Percentiles rank a stretch among this genome's conserved stretches.
phyloP scores from a whole-genome alignment of 2,797 vertebrate species.

The Paguma larvata region DNA sequence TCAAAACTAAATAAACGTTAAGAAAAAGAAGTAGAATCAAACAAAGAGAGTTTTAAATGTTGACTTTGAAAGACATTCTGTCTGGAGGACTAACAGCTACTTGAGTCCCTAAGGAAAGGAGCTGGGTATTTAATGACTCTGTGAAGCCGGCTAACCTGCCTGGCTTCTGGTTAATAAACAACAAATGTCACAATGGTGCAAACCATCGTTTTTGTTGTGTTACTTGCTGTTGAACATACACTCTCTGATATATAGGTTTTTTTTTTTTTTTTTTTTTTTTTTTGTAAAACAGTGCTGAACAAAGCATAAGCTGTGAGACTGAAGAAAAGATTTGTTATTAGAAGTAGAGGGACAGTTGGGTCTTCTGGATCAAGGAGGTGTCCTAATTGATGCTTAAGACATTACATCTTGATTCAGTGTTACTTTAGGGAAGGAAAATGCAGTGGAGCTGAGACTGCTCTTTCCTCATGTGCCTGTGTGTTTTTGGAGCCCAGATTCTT shows the following conservation, averaged over 20 bases:
- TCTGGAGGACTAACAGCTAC: neutral
- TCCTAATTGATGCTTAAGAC: neutral
- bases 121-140: neutral
- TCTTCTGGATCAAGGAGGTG: neutral
- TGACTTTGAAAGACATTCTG: constrained; percentile 10
- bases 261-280: neutral
- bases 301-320: neutral
- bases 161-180: constrained; percentile 16
- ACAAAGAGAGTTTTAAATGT: neutral
- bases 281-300: neutral
- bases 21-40: neutral
- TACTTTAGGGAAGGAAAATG: neutral
- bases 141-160: neutral
- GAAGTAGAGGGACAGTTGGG: neutral
- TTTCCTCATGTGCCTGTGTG: constrained; percentile 54
- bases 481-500: constrained; percentile 52
- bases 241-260: neutral
- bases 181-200: neutral
- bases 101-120: neutral
- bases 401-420: constrained; percentile 1
- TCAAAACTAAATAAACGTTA: too few relatives aligned
- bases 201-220: neutral
- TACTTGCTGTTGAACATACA: neutral
- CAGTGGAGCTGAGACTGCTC: neutral
- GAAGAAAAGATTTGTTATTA: neutral